Base-by-base conservation (phyloP, 2,888 invertebrate species). In the Vandiemenella viatica region DNA sequence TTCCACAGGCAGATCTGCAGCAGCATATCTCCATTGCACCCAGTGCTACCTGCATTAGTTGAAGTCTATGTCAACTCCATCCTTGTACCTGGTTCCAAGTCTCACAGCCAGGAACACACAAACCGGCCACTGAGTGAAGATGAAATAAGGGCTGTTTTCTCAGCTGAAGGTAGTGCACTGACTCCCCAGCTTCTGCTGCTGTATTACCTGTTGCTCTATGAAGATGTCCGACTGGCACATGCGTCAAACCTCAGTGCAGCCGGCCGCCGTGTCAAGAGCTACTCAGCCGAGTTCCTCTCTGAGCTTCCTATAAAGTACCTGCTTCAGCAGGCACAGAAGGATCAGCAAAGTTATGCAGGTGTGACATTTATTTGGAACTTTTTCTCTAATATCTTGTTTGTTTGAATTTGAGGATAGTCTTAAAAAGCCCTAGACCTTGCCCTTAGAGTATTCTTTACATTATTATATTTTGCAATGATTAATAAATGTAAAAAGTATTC, bases 61-160 rank as follows among this genome's bases (percentile, higher is more conserved):
- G 95, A 96, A 68, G 92, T 91, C 0, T 97, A 91, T 60, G 91
- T 96, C 0, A 89, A 86, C 65, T 93, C 93, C 2, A 83, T 95
- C 53, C 77, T 95, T 15, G 73, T 84, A 17, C 75, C 76, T 1
- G 79, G 74, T 55, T 71, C 72, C 17, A 78, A 79, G 63, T 77
- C 77, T 23, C 67, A 74, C 0, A n/a, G n/a, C n/a, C 71, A 74
- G 17, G 89, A 92, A 63, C 81, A 85, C 54, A 84, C 88, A 4
- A 95, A 96, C 64, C 86, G 91, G 61, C 91, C 95, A 0, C 81
- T 96, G 51, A 80, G 83, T 1, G 92, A 95, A 64, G 80, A 83
- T 51, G 93, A 96, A 67, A 88, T 95, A 37, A 69, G 89, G 53
- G 74, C 74, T 55, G 87, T 90, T 0, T 91, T 89, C 61, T n/a